Evolutionary conservation across 2,888 invertebrate genomes (phyloP).

Genomic region (Ormyrus labotus): DNA sequence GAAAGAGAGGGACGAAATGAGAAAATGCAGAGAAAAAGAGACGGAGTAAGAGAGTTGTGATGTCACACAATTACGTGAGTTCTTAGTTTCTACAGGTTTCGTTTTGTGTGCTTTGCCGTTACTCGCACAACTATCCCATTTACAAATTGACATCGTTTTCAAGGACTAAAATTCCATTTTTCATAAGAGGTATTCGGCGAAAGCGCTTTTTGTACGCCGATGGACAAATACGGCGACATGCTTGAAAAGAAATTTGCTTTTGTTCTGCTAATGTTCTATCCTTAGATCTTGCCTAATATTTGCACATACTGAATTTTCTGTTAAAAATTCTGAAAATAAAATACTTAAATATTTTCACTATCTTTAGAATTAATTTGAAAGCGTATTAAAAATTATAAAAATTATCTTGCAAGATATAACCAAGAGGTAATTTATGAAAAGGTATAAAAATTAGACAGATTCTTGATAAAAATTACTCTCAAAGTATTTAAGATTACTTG

Average conservation of each 20-base stretch:
- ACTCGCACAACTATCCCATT: conserved; percentile 5
- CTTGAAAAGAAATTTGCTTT: neutral
- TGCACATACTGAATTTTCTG: neutral
- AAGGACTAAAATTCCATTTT: conserved; percentile 7
- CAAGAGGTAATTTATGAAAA: too few species aligned
- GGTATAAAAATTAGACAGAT: too few species aligned
- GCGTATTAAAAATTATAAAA: too few species aligned
- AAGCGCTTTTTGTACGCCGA: neutral
- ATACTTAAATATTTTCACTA: too few species aligned
- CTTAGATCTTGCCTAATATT: conserved; percentile 4
- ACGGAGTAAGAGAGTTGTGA: conserved; percentile 1
- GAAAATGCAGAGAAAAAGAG: neutral
- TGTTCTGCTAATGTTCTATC: neutral
- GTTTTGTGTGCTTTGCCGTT: conserved; percentile 29
- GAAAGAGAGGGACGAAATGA: neutral
- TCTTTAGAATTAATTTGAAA: too few species aligned
- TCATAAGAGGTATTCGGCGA: neutral
- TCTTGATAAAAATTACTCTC: too few species aligned
- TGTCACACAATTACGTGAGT: conserved; percentile 18
- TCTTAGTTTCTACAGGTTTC: conserved; percentile 23
- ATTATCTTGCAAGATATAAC: too few species aligned
- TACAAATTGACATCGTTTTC: conserved; percentile 7
- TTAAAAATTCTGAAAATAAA: too few species aligned
- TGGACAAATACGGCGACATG: conserved; percentile 1
- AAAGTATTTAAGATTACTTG: too few species aligned